Base-by-base conservation (phyloP, 2,113 vertebrate species). In the Tenebrosternarchus preto region DNA sequence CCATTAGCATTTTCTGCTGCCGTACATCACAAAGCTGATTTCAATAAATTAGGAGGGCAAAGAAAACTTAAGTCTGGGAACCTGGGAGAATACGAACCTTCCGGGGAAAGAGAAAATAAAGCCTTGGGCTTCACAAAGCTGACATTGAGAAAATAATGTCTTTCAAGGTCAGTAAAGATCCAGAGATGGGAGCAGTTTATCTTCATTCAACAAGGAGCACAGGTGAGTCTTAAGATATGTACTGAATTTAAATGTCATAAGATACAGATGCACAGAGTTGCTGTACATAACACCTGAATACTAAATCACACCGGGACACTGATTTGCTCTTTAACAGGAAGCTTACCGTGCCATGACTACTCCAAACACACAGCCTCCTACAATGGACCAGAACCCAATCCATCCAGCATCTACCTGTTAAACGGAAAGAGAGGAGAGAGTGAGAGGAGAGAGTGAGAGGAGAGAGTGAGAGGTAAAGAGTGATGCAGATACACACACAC, bases 361-460 rank as follows among this genome's bases (percentile, higher is more conserved):
- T 82, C 97, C 98, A 88, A 98, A 95, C 82, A 98, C 93, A 88
- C 97, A 99, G 68, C 98, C 97, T 68, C 97, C 98, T 73, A 99
- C 89, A 63, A 93, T 93, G 27, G 98, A 98, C 97, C 97, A 98
- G 93, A 99, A 99, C 78, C 97, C 98, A 86, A 99, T 97, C 97
- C 97, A 99, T 83, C 98, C 98, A 67, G 97, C 98, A 84, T 98
- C 95, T 80, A 98, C 95, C 98, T 99, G 87, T 25, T 24, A 77
- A 53, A 77, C 24, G 4, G 19, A 73, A 50, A 29, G 33, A 61
- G 24, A 80, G 24, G 19, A 17, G 25, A 61, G 27, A 73, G 19
- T 33, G 19, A 64, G 68, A 27, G 6, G 39, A 6, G 33, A 43
- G n/a, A n/a, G n/a, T n/a, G n/a, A n/a, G n/a, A n/a, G n/a, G n/a